Conservation (phyloP, 2,797 vertebrate species). For the Pangasius sanitwongsei region DNA sequence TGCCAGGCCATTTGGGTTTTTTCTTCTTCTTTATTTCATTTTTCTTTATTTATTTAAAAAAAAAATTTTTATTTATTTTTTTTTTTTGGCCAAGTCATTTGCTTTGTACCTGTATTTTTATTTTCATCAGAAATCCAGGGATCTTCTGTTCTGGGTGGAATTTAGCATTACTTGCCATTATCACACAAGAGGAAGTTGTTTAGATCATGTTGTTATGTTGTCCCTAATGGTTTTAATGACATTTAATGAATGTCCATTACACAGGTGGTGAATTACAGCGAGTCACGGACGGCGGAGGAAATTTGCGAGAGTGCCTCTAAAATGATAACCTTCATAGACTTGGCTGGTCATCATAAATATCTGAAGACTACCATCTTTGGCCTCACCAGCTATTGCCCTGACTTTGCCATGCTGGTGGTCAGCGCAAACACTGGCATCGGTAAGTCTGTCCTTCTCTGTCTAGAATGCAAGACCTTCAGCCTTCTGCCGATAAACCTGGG, state of each 20-base stretch:
- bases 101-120: not conserved
- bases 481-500: not conserved
- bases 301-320: slow-evolving; percentile 91
- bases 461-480: not conserved
- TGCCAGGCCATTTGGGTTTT: not conserved
- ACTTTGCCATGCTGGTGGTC: slow-evolving; percentile 89
- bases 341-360: slow-evolving; percentile 91
- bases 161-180: not conserved
- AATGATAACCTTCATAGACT: slow-evolving; percentile 92
- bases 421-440: slow-evolving; percentile 90
- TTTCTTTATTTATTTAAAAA: no score
- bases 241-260: not conserved
- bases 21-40: not conserved
- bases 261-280: slow-evolving; percentile 90
- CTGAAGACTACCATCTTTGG: slow-evolving; percentile 90
- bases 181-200: not conserved
- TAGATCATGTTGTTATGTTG: not conserved
- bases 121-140: not conserved
- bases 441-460: slow-evolving; percentile 60
- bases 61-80: no score
- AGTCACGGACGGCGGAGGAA: slow-evolving; percentile 87
- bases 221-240: not conserved
- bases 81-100: not conserved
- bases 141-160: not conserved
- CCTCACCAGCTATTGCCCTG: slow-evolving; percentile 88